Conservation (phyloP, 2,797 vertebrate species). For the Falco peregrinus region DNA sequence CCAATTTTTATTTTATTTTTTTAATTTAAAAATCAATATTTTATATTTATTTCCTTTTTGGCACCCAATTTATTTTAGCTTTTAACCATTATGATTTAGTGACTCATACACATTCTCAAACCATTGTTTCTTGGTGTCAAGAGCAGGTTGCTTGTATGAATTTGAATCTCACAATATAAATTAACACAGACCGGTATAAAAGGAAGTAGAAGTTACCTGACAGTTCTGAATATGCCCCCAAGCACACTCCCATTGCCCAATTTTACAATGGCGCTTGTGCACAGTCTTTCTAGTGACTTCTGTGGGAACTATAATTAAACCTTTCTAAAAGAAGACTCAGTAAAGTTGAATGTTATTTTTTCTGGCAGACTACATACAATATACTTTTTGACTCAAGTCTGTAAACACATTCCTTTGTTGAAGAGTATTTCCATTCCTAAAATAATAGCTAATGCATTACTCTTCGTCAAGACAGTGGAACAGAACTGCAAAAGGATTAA, state of each 20-base stretch:
- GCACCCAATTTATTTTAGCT: neutral
- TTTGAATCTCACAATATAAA: neutral
- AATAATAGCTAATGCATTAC: neutral
- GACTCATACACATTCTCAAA: neutral
- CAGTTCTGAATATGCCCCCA: neutral
- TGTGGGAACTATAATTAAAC: neutral
- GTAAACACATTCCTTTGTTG: neutral
- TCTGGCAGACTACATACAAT: neutral
- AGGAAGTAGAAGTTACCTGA: neutral
- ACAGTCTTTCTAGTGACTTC: neutral
- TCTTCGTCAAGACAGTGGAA: neutral
- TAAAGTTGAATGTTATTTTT: neutral
- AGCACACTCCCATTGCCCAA: neutral
- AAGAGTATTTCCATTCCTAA: neutral
- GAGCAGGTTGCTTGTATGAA: neutral
- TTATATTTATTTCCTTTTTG: neutral
- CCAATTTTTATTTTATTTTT: neutral
- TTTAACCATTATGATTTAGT: neutral
- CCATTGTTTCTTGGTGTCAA: neutral
- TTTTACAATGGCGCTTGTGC: neutral
- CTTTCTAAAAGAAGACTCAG: neutral
- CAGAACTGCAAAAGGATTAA: neutral
- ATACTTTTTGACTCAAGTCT: neutral
- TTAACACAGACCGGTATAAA: neutral
- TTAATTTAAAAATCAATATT: too few relatives aligned